A percentile compares a stretch with the other conserved stretches of the same genome.
phyloP scores from a whole-genome alignment of 2,113 vertebrate species.

The Sterrhoptilus dennistouni region DNA sequence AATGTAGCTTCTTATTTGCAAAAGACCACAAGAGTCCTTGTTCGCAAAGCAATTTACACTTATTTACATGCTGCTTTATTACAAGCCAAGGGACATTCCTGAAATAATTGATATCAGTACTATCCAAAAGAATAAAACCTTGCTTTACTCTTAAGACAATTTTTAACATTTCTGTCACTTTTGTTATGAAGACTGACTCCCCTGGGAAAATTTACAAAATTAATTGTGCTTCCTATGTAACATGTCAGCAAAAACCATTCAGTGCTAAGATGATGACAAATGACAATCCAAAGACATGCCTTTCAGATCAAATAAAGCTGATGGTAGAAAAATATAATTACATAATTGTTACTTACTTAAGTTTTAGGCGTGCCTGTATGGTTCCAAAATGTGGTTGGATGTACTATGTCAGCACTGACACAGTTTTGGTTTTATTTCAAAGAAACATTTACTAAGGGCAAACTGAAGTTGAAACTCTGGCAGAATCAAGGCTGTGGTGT shows the following conservation, averaged over 20 bases:
- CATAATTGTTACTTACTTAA: background rate
- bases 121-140: background rate
- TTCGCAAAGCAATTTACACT: background rate
- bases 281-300: background rate
- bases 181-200: slow-evolving; percentile 19
- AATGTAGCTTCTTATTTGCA: background rate
- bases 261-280: background rate
- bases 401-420: background rate
- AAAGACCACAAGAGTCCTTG: background rate
- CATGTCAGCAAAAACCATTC: background rate
- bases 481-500: background rate
- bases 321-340: background rate
- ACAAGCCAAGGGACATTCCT: background rate
- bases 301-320: slow-evolving; percentile 19
- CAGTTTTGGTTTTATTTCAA: slow-evolving; percentile 56
- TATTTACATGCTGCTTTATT: background rate
- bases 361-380: background rate
- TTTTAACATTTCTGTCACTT: slow-evolving; percentile 40
- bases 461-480: background rate
- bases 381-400: background rate
- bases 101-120: background rate
- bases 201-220: slow-evolving; percentile 32
- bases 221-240: background rate
- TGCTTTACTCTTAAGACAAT: slow-evolving; percentile 1
- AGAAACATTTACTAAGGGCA: slow-evolving; percentile 30